Evolutionary conservation across 2,797 vertebrate species (phyloP), one percentile per base, ranked within the genome.

Genomic region (Sebastolobus alascanus): DNA sequence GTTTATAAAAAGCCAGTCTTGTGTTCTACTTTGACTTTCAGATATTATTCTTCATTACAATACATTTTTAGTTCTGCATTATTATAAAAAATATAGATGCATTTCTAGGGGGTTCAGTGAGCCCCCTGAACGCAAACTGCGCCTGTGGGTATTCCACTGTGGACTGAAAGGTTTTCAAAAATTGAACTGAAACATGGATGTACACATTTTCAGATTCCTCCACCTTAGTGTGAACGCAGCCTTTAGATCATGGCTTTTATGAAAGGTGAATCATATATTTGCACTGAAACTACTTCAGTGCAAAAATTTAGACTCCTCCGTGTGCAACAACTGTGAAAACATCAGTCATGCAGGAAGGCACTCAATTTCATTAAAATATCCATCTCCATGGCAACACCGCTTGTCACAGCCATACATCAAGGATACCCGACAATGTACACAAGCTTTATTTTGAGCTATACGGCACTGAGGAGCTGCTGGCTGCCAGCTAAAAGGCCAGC

Each of bases 311-410:
- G 18, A 20, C 25, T 54, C 5, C 33, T 80, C 33, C 14, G 13
- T 61, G 75, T 73, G 16, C 70, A 55, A 63, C 65, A 72, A 35
- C 54, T 58, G 43, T 83, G 69, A 82, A 83, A 77, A 29, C 22
- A 73, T 40, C 59, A 38, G 52, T 68, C 75, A 58, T 18, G 38
- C n/a, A 38, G 52, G 20, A 80, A 78, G 55, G 22, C 73, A 67
- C 69, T 72, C 66, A 16, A 58, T 54, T 67, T 58, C 37, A 79
- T 87, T 79, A 54, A 84, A 79, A 71, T 66, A 80, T 56, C 65
- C 61, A 74, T 90, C 68, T 29, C 83, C 79, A 84, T 90, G 67
- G 74, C 71, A 81, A 82, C 80, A 8, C 27, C 1, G 27, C 54
- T 52, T 69, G 54, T 83, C 73, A 79, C 46, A 27, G 65, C 73